These are phyloP conservation scores for Furcifer pardalis DNA, from an alignment of 2,797 vertebrate species.

Conservation along the genomic window DNA sequence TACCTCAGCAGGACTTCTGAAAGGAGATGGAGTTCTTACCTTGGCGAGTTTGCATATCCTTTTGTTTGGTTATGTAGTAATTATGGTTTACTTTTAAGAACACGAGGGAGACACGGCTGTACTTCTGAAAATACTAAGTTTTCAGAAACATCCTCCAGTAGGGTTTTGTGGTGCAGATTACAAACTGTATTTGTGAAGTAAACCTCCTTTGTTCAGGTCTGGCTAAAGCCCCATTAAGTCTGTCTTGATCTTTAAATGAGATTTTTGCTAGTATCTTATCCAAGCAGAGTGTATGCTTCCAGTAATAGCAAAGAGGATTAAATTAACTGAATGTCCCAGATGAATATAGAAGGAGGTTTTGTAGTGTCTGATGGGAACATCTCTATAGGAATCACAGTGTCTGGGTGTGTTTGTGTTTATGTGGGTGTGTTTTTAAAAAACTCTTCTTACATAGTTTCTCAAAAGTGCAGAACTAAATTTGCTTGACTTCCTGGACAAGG, in stretches of 20 bases:
- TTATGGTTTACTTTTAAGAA: slow-evolving; percentile 17
- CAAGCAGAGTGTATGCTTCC: slow-evolving; percentile 46
- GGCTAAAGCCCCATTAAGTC: slow-evolving; percentile 72
- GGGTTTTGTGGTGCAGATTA: slow-evolving; percentile 64
- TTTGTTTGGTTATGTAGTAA: slow-evolving; percentile 16
- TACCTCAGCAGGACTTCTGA: not conserved
- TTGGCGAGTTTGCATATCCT: not conserved
- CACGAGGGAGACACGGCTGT: not conserved
- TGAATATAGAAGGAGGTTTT: slow-evolving; percentile 38
- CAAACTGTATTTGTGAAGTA: slow-evolving; percentile 65
- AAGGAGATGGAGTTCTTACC: not conserved
- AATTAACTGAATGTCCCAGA: slow-evolving; percentile 56
- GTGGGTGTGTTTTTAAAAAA: slow-evolving; percentile 45
- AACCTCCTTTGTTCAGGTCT: slow-evolving; percentile 66
- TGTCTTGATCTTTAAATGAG: slow-evolving; percentile 75
- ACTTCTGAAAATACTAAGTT: slow-evolving; percentile 43
- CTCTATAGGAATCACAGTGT: slow-evolving; percentile 5
- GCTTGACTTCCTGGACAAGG: not conserved
- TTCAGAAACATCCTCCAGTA: slow-evolving; percentile 49
- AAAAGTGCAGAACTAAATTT: slow-evolving; percentile 10
- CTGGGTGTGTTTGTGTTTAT: slow-evolving; percentile 6
- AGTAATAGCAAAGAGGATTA: slow-evolving; percentile 62
- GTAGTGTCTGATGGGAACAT: not conserved
- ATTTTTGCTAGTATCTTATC: slow-evolving; percentile 55
- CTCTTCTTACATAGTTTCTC: not conserved